Evolutionary conservation across 1,140 invertebrate genomes (phyloP).

Genomic region (Zaprionus vittiger): DNA sequence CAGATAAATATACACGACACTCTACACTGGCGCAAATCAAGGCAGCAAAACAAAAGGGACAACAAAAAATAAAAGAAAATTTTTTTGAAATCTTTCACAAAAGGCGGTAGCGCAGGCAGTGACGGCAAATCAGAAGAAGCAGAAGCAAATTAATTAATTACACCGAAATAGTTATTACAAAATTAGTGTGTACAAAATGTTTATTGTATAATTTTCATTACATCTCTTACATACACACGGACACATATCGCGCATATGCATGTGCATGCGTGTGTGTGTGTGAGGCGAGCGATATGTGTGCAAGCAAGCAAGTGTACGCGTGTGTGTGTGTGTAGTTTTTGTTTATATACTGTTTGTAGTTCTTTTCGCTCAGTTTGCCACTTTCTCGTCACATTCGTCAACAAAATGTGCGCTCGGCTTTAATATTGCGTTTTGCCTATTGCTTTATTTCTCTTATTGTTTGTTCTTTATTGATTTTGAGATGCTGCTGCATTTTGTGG

Average conservation of each 20-base stretch:
- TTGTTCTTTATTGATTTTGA: slow-evolving; percentile 55
- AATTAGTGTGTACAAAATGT: slow-evolving; percentile 63
- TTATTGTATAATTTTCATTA: slow-evolving; percentile 75
- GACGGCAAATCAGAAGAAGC: slow-evolving; percentile 18
- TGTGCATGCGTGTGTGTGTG: slow-evolving; percentile 7
- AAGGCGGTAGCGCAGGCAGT: slow-evolving; percentile 30
- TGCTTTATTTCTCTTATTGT: slow-evolving; percentile 30
- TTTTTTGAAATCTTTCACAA: slow-evolving; percentile 18
- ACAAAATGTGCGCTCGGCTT: slow-evolving; percentile 54
- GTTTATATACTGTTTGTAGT: slow-evolving; percentile 53
- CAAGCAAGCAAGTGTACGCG: slow-evolving; percentile 5
- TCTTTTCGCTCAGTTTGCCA: slow-evolving; percentile 31
- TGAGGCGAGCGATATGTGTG: slow-evolving; percentile 20
- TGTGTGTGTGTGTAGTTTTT: slow-evolving; percentile 57
- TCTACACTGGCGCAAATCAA: slow-evolving; percentile 30
- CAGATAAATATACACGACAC: slow-evolving; percentile 31
- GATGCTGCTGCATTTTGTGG: slow-evolving; percentile 50
- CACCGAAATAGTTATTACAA: slow-evolving; percentile 24
- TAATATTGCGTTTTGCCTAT: slow-evolving; percentile 22
- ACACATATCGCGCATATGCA: slow-evolving; percentile 8
- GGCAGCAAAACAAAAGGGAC: slow-evolving; percentile 50
- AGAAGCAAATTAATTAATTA: neutral
- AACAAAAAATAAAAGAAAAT: slow-evolving; percentile 35
- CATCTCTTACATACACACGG: slow-evolving; percentile 19
- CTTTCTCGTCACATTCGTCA: slow-evolving; percentile 63